phyloP scores from a whole-genome alignment of 2,888 invertebrate genomes.

The Papilio protenor region DNA sequence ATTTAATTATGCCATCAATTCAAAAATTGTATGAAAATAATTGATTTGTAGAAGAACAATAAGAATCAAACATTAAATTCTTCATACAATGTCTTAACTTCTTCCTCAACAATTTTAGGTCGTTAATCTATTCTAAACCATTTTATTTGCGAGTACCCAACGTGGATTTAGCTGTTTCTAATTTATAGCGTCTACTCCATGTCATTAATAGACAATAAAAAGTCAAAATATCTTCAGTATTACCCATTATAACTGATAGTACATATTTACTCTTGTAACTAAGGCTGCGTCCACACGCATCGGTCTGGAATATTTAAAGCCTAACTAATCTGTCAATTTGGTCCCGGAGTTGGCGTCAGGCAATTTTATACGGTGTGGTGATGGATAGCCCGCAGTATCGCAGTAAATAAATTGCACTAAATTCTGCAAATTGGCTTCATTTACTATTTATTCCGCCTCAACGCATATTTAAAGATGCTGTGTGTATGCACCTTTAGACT shows the following conservation, averaged over 20 bases:
- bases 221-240: conserved; percentile 5
- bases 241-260: neutral
- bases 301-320: neutral
- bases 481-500: neutral
- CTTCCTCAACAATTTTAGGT: conserved; percentile 18
- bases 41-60: too few species aligned
- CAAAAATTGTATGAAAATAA: neutral
- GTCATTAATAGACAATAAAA: conserved; percentile 28
- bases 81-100: neutral
- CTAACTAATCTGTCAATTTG: neutral
- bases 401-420: conserved; percentile 1
- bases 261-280: neutral
- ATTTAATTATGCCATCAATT: neutral
- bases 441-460: neutral
- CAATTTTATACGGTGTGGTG: neutral
- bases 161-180: neutral
- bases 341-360: neutral
- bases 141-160: conserved; percentile 4
- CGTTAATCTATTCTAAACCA: conserved; percentile 18
- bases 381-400: neutral
- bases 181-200: conserved; percentile 16
- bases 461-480: neutral
- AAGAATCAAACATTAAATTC: neutral
- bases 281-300: conserved; percentile 9
- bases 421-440: neutral